phyloP scores from a whole-genome alignment of 2,797 vertebrate genomes.

The Sebastes cheni region DNA sequence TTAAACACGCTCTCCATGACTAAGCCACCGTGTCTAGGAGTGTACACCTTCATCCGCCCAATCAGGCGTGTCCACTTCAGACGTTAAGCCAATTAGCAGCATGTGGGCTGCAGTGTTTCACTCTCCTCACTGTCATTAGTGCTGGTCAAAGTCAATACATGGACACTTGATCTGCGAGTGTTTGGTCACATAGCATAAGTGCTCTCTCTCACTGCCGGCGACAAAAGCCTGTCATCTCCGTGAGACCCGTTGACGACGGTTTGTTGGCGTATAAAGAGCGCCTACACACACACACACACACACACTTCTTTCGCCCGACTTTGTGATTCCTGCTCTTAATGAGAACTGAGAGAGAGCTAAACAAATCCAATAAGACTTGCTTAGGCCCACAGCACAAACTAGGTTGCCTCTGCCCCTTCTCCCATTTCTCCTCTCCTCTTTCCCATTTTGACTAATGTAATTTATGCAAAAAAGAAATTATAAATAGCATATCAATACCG shows the following conservation, averaged over 20 bases:
- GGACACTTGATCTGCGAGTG: slow-evolving; percentile 51
- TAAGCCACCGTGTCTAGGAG: slow-evolving; percentile 41
- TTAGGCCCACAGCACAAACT: slow-evolving; percentile 55
- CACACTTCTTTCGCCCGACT: slow-evolving; percentile 53
- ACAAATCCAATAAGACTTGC: slow-evolving; percentile 60
- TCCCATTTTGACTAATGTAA: slow-evolving; percentile 79
- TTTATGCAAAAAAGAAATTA: slow-evolving; percentile 82
- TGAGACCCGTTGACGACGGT: slow-evolving; percentile 32
- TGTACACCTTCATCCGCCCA: slow-evolving; percentile 53
- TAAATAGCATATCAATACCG: slow-evolving; percentile 82
- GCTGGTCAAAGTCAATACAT: slow-evolving; percentile 56
- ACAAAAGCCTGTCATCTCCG: slow-evolving; percentile 29
- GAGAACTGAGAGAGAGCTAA: slow-evolving; percentile 45
- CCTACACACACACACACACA: slow-evolving; percentile 18
- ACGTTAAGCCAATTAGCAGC: slow-evolving; percentile 67
- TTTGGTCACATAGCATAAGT: slow-evolving; percentile 45
- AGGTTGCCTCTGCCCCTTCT: slow-evolving; percentile 65
- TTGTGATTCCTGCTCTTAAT: slow-evolving; percentile 62
- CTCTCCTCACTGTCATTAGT: slow-evolving; percentile 56
- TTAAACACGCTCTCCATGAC: slow-evolving; percentile 36
- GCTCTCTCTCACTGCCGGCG: slow-evolving; percentile 19
- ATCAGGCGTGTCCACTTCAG: slow-evolving; percentile 68
- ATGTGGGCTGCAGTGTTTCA: slow-evolving; percentile 43
- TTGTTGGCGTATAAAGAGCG: slow-evolving; percentile 30
- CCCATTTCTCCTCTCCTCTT: slow-evolving; percentile 43